Evolutionary conservation across 2,113 vertebrate genomes (phyloP), one percentile per base, ranked within the genome.

Genomic region (Falcunculus frontatus): DNA sequence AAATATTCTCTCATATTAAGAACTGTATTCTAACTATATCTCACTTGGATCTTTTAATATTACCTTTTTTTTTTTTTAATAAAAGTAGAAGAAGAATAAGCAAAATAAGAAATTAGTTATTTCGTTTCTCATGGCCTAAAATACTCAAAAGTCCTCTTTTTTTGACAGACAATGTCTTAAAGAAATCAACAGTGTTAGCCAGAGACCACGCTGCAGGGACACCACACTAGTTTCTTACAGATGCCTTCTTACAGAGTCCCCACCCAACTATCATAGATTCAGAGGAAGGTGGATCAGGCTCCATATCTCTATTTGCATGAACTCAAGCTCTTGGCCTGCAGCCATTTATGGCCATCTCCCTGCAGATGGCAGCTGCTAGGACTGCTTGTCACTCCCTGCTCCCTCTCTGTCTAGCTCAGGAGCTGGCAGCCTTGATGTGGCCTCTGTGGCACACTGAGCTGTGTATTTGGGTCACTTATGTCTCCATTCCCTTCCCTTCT

Each of bases 241-340:
- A 62, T 0, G 1, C 39, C 15, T 42, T n/a, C n/a, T n/a, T n/a
- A n/a, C n/a, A n/a, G n/a, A 67, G 42, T 59, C 3, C 7, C 19
- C 42, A 55, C 46, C 15, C 42, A 68, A 21, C 13, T 52, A 74
- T 60, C 52, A 22, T 0, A 39, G 59, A 50, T 23, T 26, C 21
- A 63, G 47, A 70, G 44, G 21, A 63, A 91, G 12, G 16, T 39
- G 26, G 25, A 78, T 86, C 55, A 77, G 16, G 9, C 17, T 57
- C 46, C 15, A 15, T 63, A 42, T 76, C 62, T 55, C 60, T 57
- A 20, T 47, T 41, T 85, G 30, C 14, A 63, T 42, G 46, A 92
- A 77, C 32, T 62, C 49, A 81, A 35, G 7, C 10, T 76, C 42
- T 57, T 55, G 41, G 65, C 8, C 33, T 76, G 27, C 33, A 55